Base-by-base conservation (phyloP, 2,113 vertebrate genomes). In the Ictidomys tridecemlineatus region DNA sequence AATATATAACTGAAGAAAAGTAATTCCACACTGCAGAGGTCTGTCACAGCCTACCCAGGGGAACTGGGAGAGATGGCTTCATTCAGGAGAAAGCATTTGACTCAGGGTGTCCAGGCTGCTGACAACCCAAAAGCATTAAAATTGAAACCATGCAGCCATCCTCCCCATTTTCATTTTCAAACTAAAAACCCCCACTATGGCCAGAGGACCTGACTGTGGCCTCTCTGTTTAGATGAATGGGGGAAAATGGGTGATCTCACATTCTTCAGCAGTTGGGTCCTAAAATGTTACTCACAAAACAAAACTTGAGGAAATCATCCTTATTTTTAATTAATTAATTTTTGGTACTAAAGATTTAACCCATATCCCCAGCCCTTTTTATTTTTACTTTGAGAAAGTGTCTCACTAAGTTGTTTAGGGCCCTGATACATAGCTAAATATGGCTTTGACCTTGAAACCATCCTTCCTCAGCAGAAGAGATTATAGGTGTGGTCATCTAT, bases 141-240 rank as follows among this genome's bases (percentile, higher is more conserved):
- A 97, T 34, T 32, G 85, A 97, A 97, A 96, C 87, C 87, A 93
- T 85, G 56, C 39, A 73, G 45, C 42, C 45, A 77, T 72, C 58
- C 96, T 97, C 73, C 93, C 42, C 79, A 93, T 97, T 93, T 97
- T 96, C 78, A 77, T 94, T 97, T 94, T 94, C 86, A 53, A 87
- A 95, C 77, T 79, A 78, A 96, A 96, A 80, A 30, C 53, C 77
- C 91, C 74, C 45, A 42, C 63, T 69, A 30, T 32, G 4, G 1
- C 34, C 28, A 51, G 8, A 87, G 69, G 69, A 58, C 85, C 16
- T 37, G 58, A 82, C n/a, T 8, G 4, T 32, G 28, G 80, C 18
- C 53, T 91, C 91, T 91, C 51, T 83, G 45, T 93, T 82, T 93
- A 95, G 87, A 85, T 67, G 80, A 95, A 85, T 39, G 39, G 39